Base-by-base conservation (phyloP, 2,797 vertebrate genomes). In the Liparis tanakae region DNA sequence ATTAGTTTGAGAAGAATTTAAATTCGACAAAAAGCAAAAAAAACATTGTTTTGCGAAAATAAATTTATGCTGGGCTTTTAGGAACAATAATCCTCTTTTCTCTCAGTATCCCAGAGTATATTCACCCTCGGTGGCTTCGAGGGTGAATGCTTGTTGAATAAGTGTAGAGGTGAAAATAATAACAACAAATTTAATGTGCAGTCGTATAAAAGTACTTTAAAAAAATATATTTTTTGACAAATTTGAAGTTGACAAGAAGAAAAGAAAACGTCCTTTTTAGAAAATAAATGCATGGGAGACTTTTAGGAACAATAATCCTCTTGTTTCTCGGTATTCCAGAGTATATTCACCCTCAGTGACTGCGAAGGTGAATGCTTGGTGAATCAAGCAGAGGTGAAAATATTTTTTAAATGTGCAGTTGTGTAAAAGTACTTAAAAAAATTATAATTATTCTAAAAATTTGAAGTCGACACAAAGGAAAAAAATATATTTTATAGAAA, bases 291-390 rank as follows among this genome's bases (percentile, higher is more conserved):
- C 30, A n/a, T 4, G 4, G 13, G 5, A 61, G 41, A 51, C 30
- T 72, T 77, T 77, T 70, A n/a, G 18, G n/a, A 76, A 69, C 53
- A 78, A 14, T 51, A 30, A 20, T 22, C 55, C 53, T 48, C 14
- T 59, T 67, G 70, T 60, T 60, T 3, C 53, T 8, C 12, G 20
- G 7, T 22, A 22, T 20, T 73, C 76, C 63, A 33, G 18, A 1
- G 14, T 67, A 46, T 15, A 67, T 66, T 75, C 80, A 64, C 74
- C 74, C 59, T n/a, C n/a, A n/a, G n/a, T n/a, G n/a, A n/a, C n/a
- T n/a, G n/a, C n/a, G n/a, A n/a, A n/a, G n/a, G n/a, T n/a, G n/a
- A n/a, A n/a, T n/a, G n/a, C n/a, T n/a, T n/a, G n/a, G n/a, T n/a
- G n/a, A n/a, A n/a, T n/a, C n/a, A n/a, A n/a, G n/a, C n/a, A n/a